phyloP scores from a whole-genome alignment of 2,113 vertebrate genomes.

The Pygoscelis antarcticus region DNA sequence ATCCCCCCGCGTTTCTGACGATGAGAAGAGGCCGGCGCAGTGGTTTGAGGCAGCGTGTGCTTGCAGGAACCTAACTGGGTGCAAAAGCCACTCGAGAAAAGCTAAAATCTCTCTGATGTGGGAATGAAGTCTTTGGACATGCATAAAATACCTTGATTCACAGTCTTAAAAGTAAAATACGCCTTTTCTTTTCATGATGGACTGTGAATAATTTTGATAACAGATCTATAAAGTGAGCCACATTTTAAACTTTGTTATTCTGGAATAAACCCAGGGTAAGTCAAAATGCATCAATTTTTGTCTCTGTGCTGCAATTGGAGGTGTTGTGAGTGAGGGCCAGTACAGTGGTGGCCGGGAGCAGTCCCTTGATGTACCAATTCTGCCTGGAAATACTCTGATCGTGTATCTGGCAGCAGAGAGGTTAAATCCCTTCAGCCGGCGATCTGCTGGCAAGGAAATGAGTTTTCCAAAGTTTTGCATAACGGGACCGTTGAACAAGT shows the following conservation, averaged over 20 bases:
- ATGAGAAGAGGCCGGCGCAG: rapidly evolving
- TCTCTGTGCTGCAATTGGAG: rapidly evolving
- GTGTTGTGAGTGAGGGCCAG: not conserved
- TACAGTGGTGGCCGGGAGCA: not conserved
- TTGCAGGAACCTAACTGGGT: not conserved
- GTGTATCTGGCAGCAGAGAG: not conserved
- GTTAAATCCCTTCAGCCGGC: not conserved
- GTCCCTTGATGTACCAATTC: not conserved
- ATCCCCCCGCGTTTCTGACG: not conserved
- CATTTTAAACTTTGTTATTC: not conserved
- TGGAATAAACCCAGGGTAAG: not conserved
- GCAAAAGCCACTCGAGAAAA: not conserved
- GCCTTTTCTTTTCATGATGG: not conserved
- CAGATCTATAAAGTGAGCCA: not conserved
- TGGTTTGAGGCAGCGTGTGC: not conserved
- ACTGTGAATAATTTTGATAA: not conserved
- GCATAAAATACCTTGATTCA: not conserved
- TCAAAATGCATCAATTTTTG: not conserved
- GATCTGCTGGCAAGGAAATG: not conserved
- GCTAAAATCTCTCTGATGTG: not conserved
- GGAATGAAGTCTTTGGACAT: not conserved
- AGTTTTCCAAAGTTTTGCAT: not conserved
- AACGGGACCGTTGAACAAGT: not conserved
- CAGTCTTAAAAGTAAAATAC: not conserved
- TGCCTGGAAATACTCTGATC: not conserved